Conservation (phyloP, 2,888 invertebrate species). For the Adela reaumurella region DNA sequence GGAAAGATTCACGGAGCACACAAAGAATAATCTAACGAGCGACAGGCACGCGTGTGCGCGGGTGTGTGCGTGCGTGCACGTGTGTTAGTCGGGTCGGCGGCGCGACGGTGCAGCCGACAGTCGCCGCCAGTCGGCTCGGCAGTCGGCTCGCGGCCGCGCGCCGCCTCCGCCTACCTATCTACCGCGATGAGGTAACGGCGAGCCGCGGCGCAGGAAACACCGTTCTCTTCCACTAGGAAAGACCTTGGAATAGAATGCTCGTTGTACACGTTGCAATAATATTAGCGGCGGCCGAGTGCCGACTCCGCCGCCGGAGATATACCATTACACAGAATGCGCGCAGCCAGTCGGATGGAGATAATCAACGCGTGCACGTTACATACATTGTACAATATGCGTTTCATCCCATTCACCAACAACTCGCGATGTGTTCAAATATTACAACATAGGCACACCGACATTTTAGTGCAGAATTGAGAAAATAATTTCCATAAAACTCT, state of each 20-base stretch:
- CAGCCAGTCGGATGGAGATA: no score
- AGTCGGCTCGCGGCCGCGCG: no score
- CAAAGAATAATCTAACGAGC: slow-evolving; percentile 29
- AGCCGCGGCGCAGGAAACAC: slow-evolving; percentile 50
- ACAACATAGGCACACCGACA: no score
- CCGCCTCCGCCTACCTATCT: neutral
- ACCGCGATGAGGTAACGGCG: slow-evolving; percentile 1
- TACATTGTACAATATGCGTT: no score
- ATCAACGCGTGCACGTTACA: no score
- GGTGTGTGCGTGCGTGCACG: slow-evolving; percentile 38
- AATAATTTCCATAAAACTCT: no score
- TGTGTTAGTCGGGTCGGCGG: no score
- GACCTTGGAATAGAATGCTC: slow-evolving; percentile 51
- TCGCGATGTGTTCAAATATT: no score
- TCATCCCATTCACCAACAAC: no score
- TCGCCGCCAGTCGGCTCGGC: neutral
- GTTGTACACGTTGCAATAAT: slow-evolving; percentile 45
- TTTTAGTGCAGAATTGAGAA: no score
- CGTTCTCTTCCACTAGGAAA: slow-evolving; percentile 60
- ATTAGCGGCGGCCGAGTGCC: slow-evolving; percentile 1
- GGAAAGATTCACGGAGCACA: slow-evolving; percentile 39
- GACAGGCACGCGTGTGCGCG: slow-evolving; percentile 21
- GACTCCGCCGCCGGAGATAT: neutral
- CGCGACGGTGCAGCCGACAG: slow-evolving; percentile 16
- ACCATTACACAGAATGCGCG: neutral